These are phyloP conservation scores for Hiodon alosoides DNA, from an alignment of 2,113 vertebrate species.

Conservation along the genomic window DNA sequence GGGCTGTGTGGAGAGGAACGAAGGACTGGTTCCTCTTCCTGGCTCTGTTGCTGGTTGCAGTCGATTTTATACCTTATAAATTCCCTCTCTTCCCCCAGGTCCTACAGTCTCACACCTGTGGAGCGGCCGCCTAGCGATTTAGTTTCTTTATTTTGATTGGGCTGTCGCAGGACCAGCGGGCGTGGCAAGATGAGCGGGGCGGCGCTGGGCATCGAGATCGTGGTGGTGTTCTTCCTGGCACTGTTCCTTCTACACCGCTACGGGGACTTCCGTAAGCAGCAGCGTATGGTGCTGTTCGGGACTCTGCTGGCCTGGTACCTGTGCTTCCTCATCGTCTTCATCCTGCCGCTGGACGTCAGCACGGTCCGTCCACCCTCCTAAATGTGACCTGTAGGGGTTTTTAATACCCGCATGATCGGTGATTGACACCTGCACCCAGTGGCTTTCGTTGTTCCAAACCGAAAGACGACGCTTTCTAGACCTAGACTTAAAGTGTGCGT, in stretches of 20 bases:
- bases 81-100: not conserved
- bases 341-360: conserved; percentile 90
- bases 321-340: conserved; percentile 96
- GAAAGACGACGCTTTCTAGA: not conserved
- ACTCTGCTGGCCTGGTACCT: conserved; percentile 96
- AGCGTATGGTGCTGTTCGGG: conserved; percentile 87
- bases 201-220: conserved; percentile 83
- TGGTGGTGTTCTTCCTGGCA: conserved; percentile 92
- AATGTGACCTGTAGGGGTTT: not conserved
- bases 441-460: too few species aligned
- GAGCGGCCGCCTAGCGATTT: not conserved
- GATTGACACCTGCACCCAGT: too few species aligned
- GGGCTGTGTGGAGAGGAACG: too few species aligned
- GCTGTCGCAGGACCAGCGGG: not conserved
- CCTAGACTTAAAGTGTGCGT: not conserved
- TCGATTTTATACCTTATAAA: too few species aligned
- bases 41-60: too few species aligned
- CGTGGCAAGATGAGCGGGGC: conserved; percentile 78
- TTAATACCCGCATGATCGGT: too few species aligned
- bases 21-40: too few species aligned
- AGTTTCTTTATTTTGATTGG: not conserved
- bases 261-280: conserved; percentile 94
- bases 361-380: conserved; percentile 69
- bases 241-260: conserved; percentile 90
- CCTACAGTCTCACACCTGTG: not conserved